Evolutionary conservation across 2,888 invertebrate genomes (phyloP), one percentile per base, ranked within the genome.

Genomic region (Epiblema foenella): DNA sequence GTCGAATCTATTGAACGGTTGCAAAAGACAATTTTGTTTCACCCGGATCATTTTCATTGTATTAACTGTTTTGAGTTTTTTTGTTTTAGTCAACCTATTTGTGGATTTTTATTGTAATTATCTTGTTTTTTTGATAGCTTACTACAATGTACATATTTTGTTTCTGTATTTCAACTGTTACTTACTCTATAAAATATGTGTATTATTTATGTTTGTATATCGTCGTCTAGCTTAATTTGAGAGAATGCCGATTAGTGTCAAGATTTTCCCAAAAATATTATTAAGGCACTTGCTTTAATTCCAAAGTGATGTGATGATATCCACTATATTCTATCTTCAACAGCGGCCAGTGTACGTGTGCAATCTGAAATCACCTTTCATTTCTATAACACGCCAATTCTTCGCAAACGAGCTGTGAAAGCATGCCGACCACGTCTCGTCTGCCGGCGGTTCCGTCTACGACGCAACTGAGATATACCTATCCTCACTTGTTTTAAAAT

Each of bases 351-450:
- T 82, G 83, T 85, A 86, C 86, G 87, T 86, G 87, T 76, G 79
- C 86, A 86, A 87, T 86, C 84, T 79, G 79, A 82, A 84, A 81
- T 84, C 81, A 82, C 79, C 82, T 84, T 79, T 82, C 77, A 80
- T 81, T 76, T 75, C 78, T 81, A 77, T 82, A 83, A 84, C 78
- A 78, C 78, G 81, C 81, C 85, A 83, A 86, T 87, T 83, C 80
- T 83, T 79, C 76, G 78, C 84, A 84, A 86, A 87, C 85, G 86
- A 88, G 81, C 83, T 81, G 78, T 77, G 78, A 78, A 75, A 77
- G 78, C 80, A 88, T 88, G 85, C 88, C 75, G 79, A 76, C 75
- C 88, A 89, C 88, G 88, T 88, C 83, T 80, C 77, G 83, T 77
- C 77, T 49, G 56, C 49, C 49, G 18, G 46, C 33, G 63, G 33